Evolutionary conservation across 2,113 vertebrate genomes (phyloP), one percentile per base, ranked within the genome.

Genomic region (Crypturellus undulatus): DNA sequence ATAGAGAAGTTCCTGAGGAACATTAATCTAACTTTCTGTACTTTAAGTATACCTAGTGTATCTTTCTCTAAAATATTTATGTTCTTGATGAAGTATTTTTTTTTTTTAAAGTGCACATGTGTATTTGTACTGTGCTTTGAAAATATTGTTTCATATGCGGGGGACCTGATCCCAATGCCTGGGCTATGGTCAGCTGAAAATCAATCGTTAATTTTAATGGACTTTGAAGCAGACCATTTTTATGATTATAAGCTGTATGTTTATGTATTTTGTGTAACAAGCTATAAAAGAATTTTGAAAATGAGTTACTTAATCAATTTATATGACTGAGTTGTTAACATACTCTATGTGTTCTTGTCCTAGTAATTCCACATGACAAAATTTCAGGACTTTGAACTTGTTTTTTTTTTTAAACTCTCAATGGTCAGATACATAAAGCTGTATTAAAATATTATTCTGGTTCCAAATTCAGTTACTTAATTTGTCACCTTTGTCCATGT

Each of bases 241-340:
- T 89, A 12, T 89, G 75, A n/a, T 89, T 83, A 58, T 80, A 58
- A 65, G 69, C 60, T 81, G 51, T 62, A 59, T 92, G 65, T 95
- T 94, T 94, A 92, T 90, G 65, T 88, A 90, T 86, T 92, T 95
- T 90, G 51, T 90, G 79, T 84, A 86, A 88, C 5, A 64, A 88
- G 68, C 89, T 64, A 42, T 90, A 86, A 78, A 94, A 85, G 56
- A 52, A 56, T 91, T 79, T 92, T 90, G 28, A 75, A 95, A 96
- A 90, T 62, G 43, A 82, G 56, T 91, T 94, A 88, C 49, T 92
- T 90, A 92, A 96, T 94, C 76, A 83, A 3, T 95, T 92, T 86
- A 13, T 80, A 9, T 68, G 73, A 54, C 51, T 92, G 32, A 56
- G 36, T 49, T 80, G 24, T 38, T 70, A 86, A 75, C 14, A 12